Percentiles rank a stretch among this genome's conserved stretches.
Evolutionary conservation across 2,797 vertebrate species (phyloP).

Genomic region (Fundulus diaphanus): DNA sequence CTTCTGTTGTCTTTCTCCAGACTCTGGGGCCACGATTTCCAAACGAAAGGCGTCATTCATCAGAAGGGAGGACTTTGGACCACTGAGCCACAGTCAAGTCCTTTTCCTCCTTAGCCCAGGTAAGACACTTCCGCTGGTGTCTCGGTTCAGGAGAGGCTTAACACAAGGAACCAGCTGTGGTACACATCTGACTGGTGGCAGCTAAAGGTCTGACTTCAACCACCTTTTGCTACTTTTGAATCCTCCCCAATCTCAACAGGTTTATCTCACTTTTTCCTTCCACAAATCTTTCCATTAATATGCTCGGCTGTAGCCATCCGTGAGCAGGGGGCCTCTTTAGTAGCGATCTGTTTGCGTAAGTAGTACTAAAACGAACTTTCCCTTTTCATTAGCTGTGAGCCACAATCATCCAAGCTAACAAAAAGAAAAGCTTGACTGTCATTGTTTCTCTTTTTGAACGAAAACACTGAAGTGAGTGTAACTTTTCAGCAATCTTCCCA

Average conservation of each 20-base stretch:
- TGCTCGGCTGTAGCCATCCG: not conserved
- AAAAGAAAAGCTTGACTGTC: not conserved
- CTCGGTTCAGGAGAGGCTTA: not conserved
- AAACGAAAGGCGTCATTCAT: not conserved
- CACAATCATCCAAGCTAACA: not conserved
- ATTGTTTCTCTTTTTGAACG: not conserved
- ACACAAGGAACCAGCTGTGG: not conserved
- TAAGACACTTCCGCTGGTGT: not conserved
- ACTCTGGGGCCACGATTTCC: not conserved
- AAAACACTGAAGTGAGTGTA: not conserved
- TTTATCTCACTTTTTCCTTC: not conserved
- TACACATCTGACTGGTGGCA: not conserved
- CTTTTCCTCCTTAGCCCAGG: not conserved
- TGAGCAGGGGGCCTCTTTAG: not conserved
- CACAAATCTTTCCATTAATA: not conserved
- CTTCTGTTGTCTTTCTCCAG: not conserved
- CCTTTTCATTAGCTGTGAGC: conserved; percentile 7
- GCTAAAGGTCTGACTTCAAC: not conserved
- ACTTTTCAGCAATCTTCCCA: not conserved
- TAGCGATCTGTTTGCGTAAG: not conserved
- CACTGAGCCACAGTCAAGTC: not conserved
- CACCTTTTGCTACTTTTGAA: not conserved
- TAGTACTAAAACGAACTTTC: not conserved
- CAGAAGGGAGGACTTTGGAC: not conserved
- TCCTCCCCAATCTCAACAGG: not conserved